Percentiles rank a stretch among this genome's conserved stretches.
phyloP scores from a whole-genome alignment of 1,140 invertebrate species.

The Drosophila arizonae region DNA sequence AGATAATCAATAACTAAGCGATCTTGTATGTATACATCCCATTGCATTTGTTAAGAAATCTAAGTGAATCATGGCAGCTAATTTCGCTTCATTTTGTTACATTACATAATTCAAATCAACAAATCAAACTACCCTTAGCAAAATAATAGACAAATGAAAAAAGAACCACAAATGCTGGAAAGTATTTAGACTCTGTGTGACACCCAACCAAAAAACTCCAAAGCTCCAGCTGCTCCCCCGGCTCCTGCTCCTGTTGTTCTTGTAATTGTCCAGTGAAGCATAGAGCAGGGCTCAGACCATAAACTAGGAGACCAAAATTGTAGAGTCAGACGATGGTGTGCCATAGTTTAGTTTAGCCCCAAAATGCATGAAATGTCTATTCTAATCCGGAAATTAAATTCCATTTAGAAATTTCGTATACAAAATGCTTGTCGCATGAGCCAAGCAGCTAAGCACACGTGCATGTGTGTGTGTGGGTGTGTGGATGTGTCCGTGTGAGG shows the following conservation, averaged over 20 bases:
- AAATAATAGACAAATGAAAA: conserved; percentile 22
- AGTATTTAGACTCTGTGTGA: conserved; percentile 38
- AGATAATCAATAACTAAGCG: too few species aligned
- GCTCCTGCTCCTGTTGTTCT: conserved; percentile 23
- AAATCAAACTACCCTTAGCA: neutral
- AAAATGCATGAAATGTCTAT: conserved; percentile 76
- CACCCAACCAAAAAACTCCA: conserved; percentile 30
- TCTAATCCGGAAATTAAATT: conserved; percentile 82
- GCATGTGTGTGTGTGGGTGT: neutral
- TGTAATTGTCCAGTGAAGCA: conserved; percentile 69
- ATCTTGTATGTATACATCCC: too few species aligned
- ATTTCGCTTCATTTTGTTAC: neutral
- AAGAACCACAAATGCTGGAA: conserved; percentile 43
- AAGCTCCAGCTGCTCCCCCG: conserved; percentile 23
- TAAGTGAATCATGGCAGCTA: neutral
- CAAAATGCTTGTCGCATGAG: conserved; percentile 57
- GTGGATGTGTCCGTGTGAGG: too few species aligned
- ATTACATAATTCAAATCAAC: neutral
- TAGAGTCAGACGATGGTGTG: conserved; percentile 23
- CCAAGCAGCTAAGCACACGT: neutral
- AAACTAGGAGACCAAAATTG: conserved; percentile 6
- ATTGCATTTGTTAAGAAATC: too few species aligned
- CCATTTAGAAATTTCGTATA: conserved; percentile 77
- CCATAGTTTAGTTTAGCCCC: conserved; percentile 45
- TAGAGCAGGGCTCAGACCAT: conserved; percentile 30